Percentiles rank a stretch among this genome's conserved stretches.
Evolutionary conservation across 2,888 invertebrate species (phyloP).

Genomic region (Brachylomia viminalis): DNA sequence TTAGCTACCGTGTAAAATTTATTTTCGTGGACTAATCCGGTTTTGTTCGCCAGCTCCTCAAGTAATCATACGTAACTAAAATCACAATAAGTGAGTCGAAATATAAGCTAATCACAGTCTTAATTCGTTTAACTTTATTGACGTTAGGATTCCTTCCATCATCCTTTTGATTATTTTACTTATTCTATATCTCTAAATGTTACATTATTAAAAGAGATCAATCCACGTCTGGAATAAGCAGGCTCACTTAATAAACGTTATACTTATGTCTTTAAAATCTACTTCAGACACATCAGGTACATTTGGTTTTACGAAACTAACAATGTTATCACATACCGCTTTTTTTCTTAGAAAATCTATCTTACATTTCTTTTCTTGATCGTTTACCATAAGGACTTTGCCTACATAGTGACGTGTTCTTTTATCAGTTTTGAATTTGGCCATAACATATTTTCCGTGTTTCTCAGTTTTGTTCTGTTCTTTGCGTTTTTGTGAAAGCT

Average conservation of each 20-base stretch:
- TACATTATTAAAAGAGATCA: slow-evolving; percentile 1
- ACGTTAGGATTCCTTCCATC: background rate
- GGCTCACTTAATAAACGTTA: background rate
- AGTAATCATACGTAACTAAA: background rate
- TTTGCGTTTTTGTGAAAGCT: background rate
- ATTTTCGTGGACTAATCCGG: too few relatives aligned
- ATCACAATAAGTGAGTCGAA: slow-evolving; percentile 1
- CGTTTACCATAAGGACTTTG: slow-evolving; percentile 23
- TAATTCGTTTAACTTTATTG: background rate
- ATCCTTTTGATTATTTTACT: background rate
- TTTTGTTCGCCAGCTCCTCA: too few relatives aligned
- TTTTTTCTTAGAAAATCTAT: slow-evolving; percentile 21
- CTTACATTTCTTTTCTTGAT: slow-evolving; percentile 22
- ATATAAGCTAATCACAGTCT: background rate
- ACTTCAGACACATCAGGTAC: slow-evolving; percentile 18
- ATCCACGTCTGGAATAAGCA: background rate
- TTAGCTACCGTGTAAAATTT: too few relatives aligned
- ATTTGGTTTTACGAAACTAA: slow-evolving; percentile 18
- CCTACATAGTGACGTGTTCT: slow-evolving; percentile 20
- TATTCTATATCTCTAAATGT: slow-evolving; percentile 10
- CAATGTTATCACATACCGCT: slow-evolving; percentile 11
- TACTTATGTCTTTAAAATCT: slow-evolving; percentile 11
- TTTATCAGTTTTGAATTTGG: slow-evolving; percentile 27
- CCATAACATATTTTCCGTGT: slow-evolving; percentile 27
- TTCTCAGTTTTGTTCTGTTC: slow-evolving; percentile 7